These are phyloP conservation scores for Drosophila pseudotakahashii DNA, from an alignment of 2,888 invertebrate species.

Conservation along the genomic window DNA sequence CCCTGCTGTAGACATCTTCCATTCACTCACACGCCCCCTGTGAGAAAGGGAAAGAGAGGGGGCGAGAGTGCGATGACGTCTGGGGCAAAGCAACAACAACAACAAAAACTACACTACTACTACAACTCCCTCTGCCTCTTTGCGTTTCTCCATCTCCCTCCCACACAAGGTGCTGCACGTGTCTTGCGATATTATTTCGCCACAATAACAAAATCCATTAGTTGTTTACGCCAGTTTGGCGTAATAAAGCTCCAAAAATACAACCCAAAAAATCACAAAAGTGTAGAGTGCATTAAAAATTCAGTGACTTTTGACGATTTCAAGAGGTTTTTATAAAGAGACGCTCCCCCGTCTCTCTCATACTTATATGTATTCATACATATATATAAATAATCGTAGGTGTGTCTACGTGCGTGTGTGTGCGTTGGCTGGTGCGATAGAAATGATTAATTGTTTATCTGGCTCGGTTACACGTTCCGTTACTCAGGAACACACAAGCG, in stretches of 20 bases:
- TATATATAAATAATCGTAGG: neutral
- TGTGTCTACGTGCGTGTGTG: neutral
- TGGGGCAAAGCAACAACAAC: conserved; percentile 22
- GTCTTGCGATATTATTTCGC: conserved; percentile 38
- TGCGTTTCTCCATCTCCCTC: neutral
- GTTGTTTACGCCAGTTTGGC: conserved; percentile 24
- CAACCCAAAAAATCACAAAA: conserved; percentile 14
- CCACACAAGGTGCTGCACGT: conserved; percentile 22
- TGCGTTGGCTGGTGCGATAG: conserved; percentile 8
- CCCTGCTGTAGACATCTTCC: conserved; percentile 17
- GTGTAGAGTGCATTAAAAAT: conserved; percentile 38
- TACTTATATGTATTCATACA: too few species aligned
- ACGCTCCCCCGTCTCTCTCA: conserved; percentile 2
- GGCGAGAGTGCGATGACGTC: conserved; percentile 33
- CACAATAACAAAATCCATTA: conserved; percentile 20
- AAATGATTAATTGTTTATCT: conserved; percentile 42
- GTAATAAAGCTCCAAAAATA: conserved; percentile 27
- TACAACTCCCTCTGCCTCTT: conserved; percentile 15
- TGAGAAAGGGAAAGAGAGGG: neutral
- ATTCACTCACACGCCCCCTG: conserved; percentile 28
- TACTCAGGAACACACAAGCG: conserved; percentile 32
- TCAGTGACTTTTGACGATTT: conserved; percentile 21
- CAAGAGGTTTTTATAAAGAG: neutral
- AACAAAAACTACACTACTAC: conserved; percentile 20
- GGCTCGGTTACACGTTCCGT: conserved; percentile 33